Conservation (phyloP, 2,797 vertebrate species). For the Orestias chungarensis region DNA sequence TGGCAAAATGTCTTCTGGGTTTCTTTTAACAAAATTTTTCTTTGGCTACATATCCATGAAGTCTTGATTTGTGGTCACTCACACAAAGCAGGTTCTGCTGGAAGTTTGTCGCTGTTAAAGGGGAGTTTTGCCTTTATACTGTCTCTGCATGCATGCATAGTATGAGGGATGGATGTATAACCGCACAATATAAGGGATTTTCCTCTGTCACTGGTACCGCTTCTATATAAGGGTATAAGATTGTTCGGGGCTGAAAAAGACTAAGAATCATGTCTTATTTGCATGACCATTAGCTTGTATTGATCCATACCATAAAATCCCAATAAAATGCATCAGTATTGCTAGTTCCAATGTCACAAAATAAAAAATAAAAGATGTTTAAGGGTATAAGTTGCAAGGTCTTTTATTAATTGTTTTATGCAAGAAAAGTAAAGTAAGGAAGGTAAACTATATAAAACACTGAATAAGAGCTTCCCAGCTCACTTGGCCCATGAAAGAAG, state of each 20-base stretch:
- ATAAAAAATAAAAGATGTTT: neutral
- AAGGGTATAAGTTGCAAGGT: neutral
- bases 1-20: too few relatives aligned
- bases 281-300: neutral
- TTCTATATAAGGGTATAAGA: neutral
- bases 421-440: slow-evolving; percentile 29
- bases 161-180: too few relatives aligned
- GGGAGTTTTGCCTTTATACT: too few relatives aligned
- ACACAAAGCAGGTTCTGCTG: too few relatives aligned
- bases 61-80: too few relatives aligned
- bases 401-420: slow-evolving; percentile 31
- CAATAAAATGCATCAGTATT: neutral
- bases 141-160: too few relatives aligned
- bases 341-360: neutral
- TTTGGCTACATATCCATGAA: too few relatives aligned
- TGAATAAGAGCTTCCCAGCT: slow-evolving; percentile 39
- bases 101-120: too few relatives aligned
- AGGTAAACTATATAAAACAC: neutral
- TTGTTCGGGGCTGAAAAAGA: neutral
- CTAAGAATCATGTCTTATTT: neutral
- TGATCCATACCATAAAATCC: neutral
- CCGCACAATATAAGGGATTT: too few relatives aligned
- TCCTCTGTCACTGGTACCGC: too few relatives aligned
- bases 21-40: too few relatives aligned
- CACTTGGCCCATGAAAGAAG: slow-evolving; percentile 69